Base-by-base conservation (phyloP, 2,888 invertebrate genomes). In the Syrphus vitripennis region DNA sequence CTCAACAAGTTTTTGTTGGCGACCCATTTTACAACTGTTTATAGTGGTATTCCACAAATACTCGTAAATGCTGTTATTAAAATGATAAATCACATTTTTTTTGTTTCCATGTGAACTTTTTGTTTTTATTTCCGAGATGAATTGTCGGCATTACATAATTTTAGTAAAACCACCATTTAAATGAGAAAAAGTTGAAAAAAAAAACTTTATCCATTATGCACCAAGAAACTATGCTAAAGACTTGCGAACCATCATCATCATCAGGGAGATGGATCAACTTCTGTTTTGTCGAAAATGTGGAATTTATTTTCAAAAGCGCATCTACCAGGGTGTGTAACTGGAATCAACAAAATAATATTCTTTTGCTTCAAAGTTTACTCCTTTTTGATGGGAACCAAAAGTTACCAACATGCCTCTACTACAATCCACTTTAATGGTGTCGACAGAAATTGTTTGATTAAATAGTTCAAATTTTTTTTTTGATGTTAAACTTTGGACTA, bases 131-230 rank as follows among this genome's bases (percentile, higher is more conserved):
- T 42, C 16, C 3, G 42, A 16, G 16, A 42, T 42, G 16, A 42
- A 42, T 42, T 42, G 7, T 42, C 16, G 6, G 16, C 16, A 42
- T 9, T n/a, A n/a, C n/a, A 16, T 9, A 16, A 16, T 3, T 7
- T 16, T 3, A 42, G 7, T 3, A 9, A 42, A 42, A 40, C 1
- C n/a, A 34, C 31, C 10, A 31, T 34, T 19, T n/a, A n/a, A n/a
- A n/a, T n/a, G n/a, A n/a, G 57, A 57, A 31, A 55, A 55, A 55
- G n/a, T 55, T 55, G 55, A 55, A 57, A 31, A 57, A 57, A 55
- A 57, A 31, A 57, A 57, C 16, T 57, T 57, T 57, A 16, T 57
- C 16, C 57, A 31, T 57, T 57, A 37, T 37, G 14, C 1, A 42
- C 40, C n/a, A n/a, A n/a, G 40, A 40, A 14, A 6, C 14, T n/a